Conservation (phyloP, 2,113 vertebrate species). For the Rhinogobius similis region DNA sequence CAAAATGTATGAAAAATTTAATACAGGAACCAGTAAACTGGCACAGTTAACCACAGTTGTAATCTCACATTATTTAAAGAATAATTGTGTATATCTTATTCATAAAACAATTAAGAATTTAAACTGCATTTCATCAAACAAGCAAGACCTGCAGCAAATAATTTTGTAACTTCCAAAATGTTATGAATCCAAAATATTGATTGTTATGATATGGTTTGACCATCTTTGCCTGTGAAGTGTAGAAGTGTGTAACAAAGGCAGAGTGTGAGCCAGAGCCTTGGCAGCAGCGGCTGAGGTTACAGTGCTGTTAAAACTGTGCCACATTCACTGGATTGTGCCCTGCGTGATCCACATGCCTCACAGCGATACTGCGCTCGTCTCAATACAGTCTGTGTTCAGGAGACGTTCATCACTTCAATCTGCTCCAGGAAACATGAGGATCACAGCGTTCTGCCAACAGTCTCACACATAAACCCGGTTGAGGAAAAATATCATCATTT, state of each 20-base stretch:
- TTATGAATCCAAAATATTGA: not conserved
- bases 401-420: conserved; percentile 20
- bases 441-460: not conserved
- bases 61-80: not conserved
- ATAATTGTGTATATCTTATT: not conserved
- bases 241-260: not conserved
- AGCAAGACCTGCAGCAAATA: too few species aligned
- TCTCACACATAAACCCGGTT: too few species aligned
- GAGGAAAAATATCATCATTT: too few species aligned
- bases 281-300: conserved; percentile 14
- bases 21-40: too few species aligned
- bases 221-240: not conserved
- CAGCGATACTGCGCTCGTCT: conserved; percentile 48
- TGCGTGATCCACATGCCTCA: conserved; percentile 60
- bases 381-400: conserved; percentile 42
- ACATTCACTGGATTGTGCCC: conserved; percentile 54
- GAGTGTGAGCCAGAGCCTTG: conserved; percentile 14
- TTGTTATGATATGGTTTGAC: not conserved
- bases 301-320: conserved; percentile 52
- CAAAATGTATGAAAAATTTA: too few species aligned
- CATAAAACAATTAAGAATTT: not conserved
- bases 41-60: not conserved
- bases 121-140: not conserved
- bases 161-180: too few species aligned
- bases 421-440: conserved; percentile 36